A percentile compares a stretch with the other conserved stretches of the same genome.
Conservation (phyloP, 2,797 vertebrate species). For the Serranus cabrilla region DNA sequence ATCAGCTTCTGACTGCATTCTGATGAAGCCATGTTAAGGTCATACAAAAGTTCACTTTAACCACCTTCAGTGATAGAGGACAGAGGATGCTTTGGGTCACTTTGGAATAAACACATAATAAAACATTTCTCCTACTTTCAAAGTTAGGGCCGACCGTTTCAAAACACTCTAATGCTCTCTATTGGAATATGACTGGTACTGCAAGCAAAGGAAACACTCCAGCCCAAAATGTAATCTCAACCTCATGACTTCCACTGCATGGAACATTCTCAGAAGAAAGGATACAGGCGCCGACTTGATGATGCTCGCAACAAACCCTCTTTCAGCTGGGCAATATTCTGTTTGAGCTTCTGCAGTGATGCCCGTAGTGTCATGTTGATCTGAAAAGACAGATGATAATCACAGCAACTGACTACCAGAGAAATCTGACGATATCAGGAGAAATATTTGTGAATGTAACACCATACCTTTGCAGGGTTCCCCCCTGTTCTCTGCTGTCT, state of each 20-base stretch:
- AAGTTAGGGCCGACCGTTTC: constrained; percentile 21
- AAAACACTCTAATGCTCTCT: constrained; percentile 76
- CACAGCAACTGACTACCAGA: not conserved
- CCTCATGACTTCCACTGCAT: constrained; percentile 43
- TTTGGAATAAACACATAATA: constrained; percentile 1
- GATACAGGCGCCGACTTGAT: constrained; percentile 93
- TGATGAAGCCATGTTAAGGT: constrained; percentile 78
- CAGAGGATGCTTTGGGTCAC: not conserved
- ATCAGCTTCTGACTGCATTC: constrained; percentile 96
- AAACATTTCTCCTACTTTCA: not conserved
- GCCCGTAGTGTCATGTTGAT: constrained; percentile 91
- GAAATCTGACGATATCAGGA: not conserved
- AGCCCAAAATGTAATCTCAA: constrained; percentile 16
- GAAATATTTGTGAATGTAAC: not conserved
- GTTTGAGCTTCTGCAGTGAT: constrained; percentile 91
- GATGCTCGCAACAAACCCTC: constrained; percentile 90
- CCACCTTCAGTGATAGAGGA: not conserved
- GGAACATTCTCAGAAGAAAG: constrained; percentile 57
- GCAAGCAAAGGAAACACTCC: constrained; percentile 10
- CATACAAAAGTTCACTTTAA: constrained; percentile 22
- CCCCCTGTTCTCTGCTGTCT: constrained; percentile 91
- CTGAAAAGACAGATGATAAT: constrained; percentile 77
- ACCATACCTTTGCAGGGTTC: constrained; percentile 91
- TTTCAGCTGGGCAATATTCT: constrained; percentile 91
- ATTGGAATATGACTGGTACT: constrained; percentile 39